Conservation (phyloP, 2,797 vertebrate species). For the Percopsis omiscomaycus region DNA sequence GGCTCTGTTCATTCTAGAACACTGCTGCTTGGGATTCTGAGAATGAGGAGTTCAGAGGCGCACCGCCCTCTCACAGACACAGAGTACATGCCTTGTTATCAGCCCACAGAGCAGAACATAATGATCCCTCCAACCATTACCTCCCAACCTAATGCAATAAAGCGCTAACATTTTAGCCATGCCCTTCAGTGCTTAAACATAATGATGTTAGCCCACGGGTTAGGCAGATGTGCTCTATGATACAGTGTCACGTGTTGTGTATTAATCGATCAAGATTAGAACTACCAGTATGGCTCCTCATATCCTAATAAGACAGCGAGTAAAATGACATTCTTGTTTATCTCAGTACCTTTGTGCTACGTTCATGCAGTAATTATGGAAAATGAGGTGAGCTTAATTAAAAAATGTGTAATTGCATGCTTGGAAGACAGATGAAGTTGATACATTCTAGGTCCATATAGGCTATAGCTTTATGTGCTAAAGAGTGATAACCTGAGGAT, state of each 20-base stretch:
- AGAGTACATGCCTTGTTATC: constrained; percentile 75
- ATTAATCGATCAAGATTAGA: constrained; percentile 52
- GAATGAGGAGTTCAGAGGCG: constrained; percentile 70
- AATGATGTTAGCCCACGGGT: constrained; percentile 63
- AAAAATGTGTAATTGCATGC: neutral
- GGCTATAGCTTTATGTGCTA: too few species aligned
- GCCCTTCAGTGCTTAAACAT: constrained; percentile 60
- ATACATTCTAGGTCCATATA: neutral
- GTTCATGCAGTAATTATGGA: constrained; percentile 45
- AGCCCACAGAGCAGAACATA: constrained; percentile 67
- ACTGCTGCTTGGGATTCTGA: constrained; percentile 69
- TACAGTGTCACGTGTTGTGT: constrained; percentile 34
- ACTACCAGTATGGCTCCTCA: constrained; percentile 25
- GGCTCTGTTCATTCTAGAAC: constrained; percentile 68
- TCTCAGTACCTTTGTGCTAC: constrained; percentile 47
- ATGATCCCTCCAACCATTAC: constrained; percentile 70
- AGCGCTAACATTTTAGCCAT: constrained; percentile 66
- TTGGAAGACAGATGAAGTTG: neutral
- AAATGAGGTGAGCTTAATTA: neutral
- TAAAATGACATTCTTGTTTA: constrained; percentile 40
- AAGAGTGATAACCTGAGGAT: constrained; percentile 46
- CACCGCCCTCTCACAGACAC: constrained; percentile 64
- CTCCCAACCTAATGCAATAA: constrained; percentile 67
- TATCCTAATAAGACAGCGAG: constrained; percentile 39
- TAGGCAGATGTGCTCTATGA: constrained; percentile 57